A percentile compares a stretch with the other conserved stretches of the same genome.
phyloP scores from a whole-genome alignment of 2,888 invertebrate species.

The Tyria jacobaeae region DNA sequence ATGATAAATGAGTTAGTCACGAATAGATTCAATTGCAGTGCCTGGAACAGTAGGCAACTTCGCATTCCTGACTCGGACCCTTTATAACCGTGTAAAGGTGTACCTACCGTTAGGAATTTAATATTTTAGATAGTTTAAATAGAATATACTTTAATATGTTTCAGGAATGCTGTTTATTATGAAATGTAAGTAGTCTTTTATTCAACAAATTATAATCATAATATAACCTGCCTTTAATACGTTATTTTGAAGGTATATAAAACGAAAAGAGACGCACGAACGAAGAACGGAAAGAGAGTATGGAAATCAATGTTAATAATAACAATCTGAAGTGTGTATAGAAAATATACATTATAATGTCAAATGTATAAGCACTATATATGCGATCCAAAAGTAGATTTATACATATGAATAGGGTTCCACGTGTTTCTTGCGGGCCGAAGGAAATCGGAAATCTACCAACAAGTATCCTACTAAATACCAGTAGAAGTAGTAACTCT shows the following conservation, averaged over 20 bases:
- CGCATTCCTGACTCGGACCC: slow-evolving; percentile 33
- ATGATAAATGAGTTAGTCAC: slow-evolving; percentile 39
- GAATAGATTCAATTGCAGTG: slow-evolving; percentile 37
- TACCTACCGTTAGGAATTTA: slow-evolving; percentile 30
- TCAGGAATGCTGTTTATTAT: background rate
- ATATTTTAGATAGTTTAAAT: slow-evolving; percentile 30
- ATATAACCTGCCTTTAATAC: too few species aligned
- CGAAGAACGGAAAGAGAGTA: background rate
- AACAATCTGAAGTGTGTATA: background rate
- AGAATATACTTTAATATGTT: slow-evolving; percentile 7
- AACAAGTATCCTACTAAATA: background rate
- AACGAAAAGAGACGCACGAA: too few species aligned
- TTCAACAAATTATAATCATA: too few species aligned
- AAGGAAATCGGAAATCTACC: background rate
- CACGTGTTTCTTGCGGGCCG: background rate
- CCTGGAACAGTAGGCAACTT: slow-evolving; percentile 34
- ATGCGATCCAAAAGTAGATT: too few species aligned
- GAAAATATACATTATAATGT: too few species aligned
- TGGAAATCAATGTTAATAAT: background rate
- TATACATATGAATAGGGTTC: too few species aligned
- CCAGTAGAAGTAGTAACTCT: too few species aligned
- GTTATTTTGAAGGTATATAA: too few species aligned
- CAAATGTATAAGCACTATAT: too few species aligned
- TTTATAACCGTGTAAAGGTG: slow-evolving; percentile 20
- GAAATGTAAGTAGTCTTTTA: background rate